These are phyloP conservation scores for Ranitomeya variabilis DNA, from an alignment of 2,113 vertebrate species.

Conservation along the genomic window DNA sequence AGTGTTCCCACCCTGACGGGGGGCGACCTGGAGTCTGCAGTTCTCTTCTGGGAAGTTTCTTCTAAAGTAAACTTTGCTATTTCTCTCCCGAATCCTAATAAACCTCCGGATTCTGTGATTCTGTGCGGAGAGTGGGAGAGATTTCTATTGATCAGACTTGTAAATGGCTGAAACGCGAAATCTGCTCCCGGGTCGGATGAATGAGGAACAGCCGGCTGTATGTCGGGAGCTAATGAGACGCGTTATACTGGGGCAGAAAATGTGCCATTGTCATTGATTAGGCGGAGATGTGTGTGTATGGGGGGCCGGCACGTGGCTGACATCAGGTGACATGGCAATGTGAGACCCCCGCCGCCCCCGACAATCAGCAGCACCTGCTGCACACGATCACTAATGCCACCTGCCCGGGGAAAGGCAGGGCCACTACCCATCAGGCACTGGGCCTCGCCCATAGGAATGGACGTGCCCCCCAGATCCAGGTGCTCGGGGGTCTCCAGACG, in stretches of 20 bases:
- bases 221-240: neutral
- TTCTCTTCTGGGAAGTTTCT: neutral
- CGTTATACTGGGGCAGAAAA: neutral
- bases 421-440: too few species aligned
- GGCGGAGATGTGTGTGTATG: neutral
- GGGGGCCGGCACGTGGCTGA: too few species aligned
- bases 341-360: too few species aligned
- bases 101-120: neutral
- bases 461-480: too few species aligned
- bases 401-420: too few species aligned
- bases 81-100: neutral
- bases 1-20: too few species aligned
- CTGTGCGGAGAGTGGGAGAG: neutral
- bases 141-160: neutral
- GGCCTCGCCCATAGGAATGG: too few species aligned
- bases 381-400: too few species aligned
- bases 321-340: neutral
- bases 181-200: neutral
- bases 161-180: neutral
- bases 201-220: neutral
- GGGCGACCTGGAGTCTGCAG: neutral
- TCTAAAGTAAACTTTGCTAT: neutral
- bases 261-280: neutral
- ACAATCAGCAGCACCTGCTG: too few species aligned
- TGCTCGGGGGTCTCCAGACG: too few species aligned